Evolutionary conservation across 1,140 invertebrate genomes (phyloP).

Genomic region (Drosophila parabipectinata): DNA sequence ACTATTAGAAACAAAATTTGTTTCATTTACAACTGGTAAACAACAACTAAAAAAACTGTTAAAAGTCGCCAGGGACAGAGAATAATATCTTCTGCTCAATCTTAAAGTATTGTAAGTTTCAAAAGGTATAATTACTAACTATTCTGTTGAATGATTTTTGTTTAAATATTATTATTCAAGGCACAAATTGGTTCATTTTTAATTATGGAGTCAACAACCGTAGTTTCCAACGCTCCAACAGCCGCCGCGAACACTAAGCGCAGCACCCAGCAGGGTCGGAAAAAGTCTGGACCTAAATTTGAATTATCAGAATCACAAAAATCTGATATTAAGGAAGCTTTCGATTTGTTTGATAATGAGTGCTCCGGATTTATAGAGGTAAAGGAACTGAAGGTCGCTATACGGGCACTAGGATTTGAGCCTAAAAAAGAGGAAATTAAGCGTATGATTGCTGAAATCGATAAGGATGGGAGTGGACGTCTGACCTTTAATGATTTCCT

Average conservation of each 20-base stretch:
- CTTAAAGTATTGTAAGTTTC: no score
- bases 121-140: no score
- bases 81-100: no score
- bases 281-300: constrained; percentile 89
- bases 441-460: constrained; percentile 95
- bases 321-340: constrained; percentile 97
- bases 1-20: no score
- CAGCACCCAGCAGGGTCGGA: constrained; percentile 83
- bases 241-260: constrained; percentile 45
- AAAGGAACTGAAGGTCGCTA: constrained; percentile 96
- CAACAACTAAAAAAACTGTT: no score
- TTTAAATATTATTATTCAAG: constrained; percentile 1
- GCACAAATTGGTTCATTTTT: neutral
- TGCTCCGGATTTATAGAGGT: constrained; percentile 93
- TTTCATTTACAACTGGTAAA: no score
- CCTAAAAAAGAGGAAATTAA: constrained; percentile 99
- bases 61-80: no score
- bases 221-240: constrained; percentile 22
- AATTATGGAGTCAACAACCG: constrained; percentile 56
- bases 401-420: constrained; percentile 97
- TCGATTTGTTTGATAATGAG: constrained; percentile 97
- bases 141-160: no score
- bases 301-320: constrained; percentile 95
- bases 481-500: constrained; percentile 96
- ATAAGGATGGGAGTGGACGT: constrained; percentile 93